Conservation (phyloP, 2,797 vertebrate species). For the Rhinogobio ventralis region DNA sequence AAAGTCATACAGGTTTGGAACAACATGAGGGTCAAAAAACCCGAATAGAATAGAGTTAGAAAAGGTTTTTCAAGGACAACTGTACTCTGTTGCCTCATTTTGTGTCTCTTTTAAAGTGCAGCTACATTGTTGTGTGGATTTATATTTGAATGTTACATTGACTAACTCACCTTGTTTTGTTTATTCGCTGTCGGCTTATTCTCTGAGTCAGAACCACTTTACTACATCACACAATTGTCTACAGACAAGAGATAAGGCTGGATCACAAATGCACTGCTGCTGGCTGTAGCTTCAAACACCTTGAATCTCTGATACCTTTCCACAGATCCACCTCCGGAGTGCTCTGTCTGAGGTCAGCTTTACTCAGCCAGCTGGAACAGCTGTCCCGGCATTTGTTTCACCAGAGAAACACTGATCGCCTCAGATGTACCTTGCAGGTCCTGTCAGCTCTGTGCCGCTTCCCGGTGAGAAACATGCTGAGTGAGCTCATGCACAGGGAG, state of each 20-base stretch:
- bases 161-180: conserved; percentile 21
- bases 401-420: conserved; percentile 52
- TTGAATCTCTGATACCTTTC: conserved; percentile 32
- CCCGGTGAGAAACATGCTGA: conserved; percentile 49
- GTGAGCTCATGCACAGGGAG: conserved; percentile 43
- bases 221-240: conserved; percentile 6
- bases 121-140: not conserved
- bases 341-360: conserved; percentile 44
- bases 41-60: not conserved
- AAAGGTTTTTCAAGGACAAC: not conserved
- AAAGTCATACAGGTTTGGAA: not conserved
- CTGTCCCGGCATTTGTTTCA: conserved; percentile 56
- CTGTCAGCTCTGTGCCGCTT: conserved; percentile 52
- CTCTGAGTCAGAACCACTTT: conserved; percentile 28
- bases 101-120: not conserved
- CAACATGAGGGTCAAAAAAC: not conserved
- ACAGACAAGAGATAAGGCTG: conserved; percentile 14
- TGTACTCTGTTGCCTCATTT: not conserved
- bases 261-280: conserved; percentile 10
- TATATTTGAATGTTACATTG: not conserved
- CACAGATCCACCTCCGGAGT: conserved; percentile 33
- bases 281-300: conserved; percentile 36
- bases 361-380: conserved; percentile 53
- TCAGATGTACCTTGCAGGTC: conserved; percentile 54
- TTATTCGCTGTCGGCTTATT: not conserved